A percentile compares a stretch with the other conserved stretches of the same genome.
Evolutionary conservation across 1,140 invertebrate genomes (phyloP).

Genomic region (Lepidurus arcticus): DNA sequence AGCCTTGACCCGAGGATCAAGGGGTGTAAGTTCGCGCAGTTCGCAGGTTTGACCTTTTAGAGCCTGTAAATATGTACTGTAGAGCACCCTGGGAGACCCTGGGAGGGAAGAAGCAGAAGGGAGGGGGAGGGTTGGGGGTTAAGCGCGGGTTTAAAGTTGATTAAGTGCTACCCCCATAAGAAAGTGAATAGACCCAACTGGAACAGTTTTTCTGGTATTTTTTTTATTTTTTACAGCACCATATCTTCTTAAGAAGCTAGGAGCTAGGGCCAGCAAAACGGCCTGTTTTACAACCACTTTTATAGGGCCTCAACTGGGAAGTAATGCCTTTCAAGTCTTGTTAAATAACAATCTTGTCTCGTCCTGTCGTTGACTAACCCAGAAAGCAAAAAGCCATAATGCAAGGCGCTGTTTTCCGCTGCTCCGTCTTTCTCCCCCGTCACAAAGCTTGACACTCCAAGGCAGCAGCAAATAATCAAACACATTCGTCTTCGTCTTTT

Average conservation of each 20-base stretch:
- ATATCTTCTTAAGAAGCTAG: background rate
- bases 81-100: too few species aligned
- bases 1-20: too few species aligned
- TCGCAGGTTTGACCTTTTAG: too few species aligned
- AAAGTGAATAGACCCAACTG: background rate
- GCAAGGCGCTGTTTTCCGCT: background rate
- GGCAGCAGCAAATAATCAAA: slow-evolving; percentile 13
- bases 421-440: background rate
- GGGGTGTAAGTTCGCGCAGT: too few species aligned
- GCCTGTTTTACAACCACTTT: background rate
- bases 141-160: background rate
- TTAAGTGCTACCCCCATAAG: background rate
- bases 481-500: slow-evolving; percentile 6
- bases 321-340: slow-evolving; percentile 16
- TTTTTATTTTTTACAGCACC: background rate
- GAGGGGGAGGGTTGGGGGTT: too few species aligned
- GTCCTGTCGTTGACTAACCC: background rate
- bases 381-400: background rate
- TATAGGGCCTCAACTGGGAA: background rate
- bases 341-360: slow-evolving; percentile 19
- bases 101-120: too few species aligned
- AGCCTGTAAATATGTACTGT: too few species aligned
- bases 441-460: background rate
- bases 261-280: background rate
- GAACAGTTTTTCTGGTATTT: background rate